Evolutionary conservation across 2,113 vertebrate genomes (phyloP).

Genomic region (Syrrhaptes paradoxus): DNA sequence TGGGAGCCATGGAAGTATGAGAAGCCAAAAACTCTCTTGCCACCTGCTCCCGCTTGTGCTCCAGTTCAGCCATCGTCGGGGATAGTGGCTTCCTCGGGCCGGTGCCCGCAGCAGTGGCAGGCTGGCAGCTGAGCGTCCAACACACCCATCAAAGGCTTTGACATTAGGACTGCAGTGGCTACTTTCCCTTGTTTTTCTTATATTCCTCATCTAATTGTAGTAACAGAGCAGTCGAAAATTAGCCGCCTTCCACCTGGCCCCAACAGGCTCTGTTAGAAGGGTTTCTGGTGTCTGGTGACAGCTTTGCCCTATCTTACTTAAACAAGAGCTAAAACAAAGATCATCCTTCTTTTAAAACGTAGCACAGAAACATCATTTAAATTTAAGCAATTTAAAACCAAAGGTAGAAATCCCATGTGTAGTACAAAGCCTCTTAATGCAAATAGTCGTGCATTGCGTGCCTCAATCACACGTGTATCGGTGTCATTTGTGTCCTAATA

Average conservation of each 20-base stretch:
- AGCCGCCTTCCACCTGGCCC: neutral
- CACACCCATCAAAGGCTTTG: rapidly evolving
- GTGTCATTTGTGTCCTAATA: conserved; percentile 61
- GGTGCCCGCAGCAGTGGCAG: neutral
- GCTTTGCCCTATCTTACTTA: neutral
- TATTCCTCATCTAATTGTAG: neutral
- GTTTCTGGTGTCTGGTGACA: neutral
- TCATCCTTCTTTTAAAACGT: neutral
- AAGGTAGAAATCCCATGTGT: conserved; percentile 15
- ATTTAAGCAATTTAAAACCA: conserved; percentile 42
- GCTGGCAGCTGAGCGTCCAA: neutral
- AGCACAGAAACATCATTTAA: neutral
- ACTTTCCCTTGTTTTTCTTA: rapidly evolving
- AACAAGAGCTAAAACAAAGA: neutral
- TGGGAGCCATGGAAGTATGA: neutral
- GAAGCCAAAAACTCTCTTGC: neutral
- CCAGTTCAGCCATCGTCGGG: rapidly evolving
- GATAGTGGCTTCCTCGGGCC: neutral
- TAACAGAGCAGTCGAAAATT: neutral
- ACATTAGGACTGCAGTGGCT: too few species aligned
- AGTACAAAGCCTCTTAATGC: conserved; percentile 24
- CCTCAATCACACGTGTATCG: conserved; percentile 20
- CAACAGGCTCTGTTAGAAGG: neutral
- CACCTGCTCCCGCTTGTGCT: neutral
- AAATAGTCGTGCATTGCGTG: neutral